phyloP scores from a whole-genome alignment of 2,113 vertebrate genomes.

The Perca flavescens region DNA sequence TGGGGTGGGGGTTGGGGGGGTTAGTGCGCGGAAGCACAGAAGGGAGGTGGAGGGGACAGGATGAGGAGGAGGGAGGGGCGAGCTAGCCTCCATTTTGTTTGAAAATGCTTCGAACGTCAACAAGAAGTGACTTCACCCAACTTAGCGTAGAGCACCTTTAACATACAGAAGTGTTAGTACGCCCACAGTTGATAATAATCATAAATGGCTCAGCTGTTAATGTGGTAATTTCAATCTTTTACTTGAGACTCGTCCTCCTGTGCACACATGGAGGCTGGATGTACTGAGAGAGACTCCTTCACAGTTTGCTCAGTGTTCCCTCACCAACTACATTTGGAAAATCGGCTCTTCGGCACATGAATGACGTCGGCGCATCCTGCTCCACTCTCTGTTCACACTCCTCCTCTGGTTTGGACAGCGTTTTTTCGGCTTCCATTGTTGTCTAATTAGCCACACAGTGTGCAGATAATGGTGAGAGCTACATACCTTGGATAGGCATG shows the following conservation, averaged over 20 bases:
- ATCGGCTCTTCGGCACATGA: conserved; percentile 7
- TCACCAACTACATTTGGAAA: conserved; percentile 9
- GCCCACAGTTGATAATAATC: neutral
- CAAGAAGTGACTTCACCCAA: too few relatives aligned
- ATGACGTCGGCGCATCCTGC: conserved; percentile 39
- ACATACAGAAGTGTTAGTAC: neutral
- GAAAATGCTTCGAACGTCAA: too few relatives aligned
- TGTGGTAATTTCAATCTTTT: neutral
- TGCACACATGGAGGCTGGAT: conserved; percentile 2
- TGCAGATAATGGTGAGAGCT: conserved; percentile 45
- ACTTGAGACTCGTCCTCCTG: neutral
- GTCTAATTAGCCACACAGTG: conserved; percentile 69
- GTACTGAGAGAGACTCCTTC: conserved; percentile 12
- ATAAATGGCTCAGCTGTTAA: neutral
- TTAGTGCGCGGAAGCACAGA: too few relatives aligned
- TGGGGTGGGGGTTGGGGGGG: too few relatives aligned
- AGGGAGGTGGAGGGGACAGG: too few relatives aligned
- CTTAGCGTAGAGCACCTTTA: neutral
- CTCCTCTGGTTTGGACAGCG: conserved; percentile 2
- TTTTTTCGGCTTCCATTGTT: conserved; percentile 53
- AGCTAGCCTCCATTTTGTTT: too few relatives aligned
- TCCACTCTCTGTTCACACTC: conserved; percentile 41
- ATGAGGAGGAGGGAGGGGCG: too few relatives aligned
- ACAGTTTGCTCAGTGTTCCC: conserved; percentile 58
- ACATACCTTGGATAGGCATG: conserved; percentile 48